Base-by-base conservation (phyloP, 2,113 vertebrate species). In the Uria lomvia region DNA sequence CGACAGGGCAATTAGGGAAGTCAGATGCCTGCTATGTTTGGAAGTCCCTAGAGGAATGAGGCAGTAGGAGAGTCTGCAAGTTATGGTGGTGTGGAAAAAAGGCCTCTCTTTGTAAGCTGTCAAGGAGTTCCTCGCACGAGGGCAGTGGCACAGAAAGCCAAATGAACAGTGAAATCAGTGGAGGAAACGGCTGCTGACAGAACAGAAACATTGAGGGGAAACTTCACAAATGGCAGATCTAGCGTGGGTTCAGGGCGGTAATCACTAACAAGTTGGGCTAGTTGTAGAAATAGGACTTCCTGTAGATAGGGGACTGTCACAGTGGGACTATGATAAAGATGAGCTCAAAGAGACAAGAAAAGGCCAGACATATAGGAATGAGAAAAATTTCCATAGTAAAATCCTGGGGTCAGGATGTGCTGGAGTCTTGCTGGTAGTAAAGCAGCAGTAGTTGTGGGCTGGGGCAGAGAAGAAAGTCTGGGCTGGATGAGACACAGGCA, bases 301-400 rank as follows among this genome's bases (percentile, higher is more conserved):
- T 78, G 77, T 91, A 94, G 94, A 53, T 81, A 75, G 87, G 43
- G 65, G 79, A 90, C 87, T 90, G 84, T 89, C 84, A 81, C 93
- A 91, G 74, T 82, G 93, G 84, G 89, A 82, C 93, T 95, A 84
- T 81, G 93, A 95, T 95, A 92, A 95, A 96, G 91, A 90, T 85
- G 87, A 97, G 89, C 95, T 92, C 90, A 94, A 92, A 94, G 87
- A 91, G 89, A 89, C 89, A 71, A 84, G 66, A 88, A 87, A 94
- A 95, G 16, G 17, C 84, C 95, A 96, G 96, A 92, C 84, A 19
- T 86, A 68, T 12, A 94, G 91, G 93, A 96, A 96, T 96, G 96
- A 92, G 94, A 96, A 96, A 96, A 96, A 95, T 96, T 92, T 96
- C 96, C 94, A 95, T 97, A 95, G 93, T 96, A 96, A 96, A 96